Evolutionary conservation across 2,888 invertebrate genomes (phyloP).

Genomic region (Platycheirus rosarum): DNA sequence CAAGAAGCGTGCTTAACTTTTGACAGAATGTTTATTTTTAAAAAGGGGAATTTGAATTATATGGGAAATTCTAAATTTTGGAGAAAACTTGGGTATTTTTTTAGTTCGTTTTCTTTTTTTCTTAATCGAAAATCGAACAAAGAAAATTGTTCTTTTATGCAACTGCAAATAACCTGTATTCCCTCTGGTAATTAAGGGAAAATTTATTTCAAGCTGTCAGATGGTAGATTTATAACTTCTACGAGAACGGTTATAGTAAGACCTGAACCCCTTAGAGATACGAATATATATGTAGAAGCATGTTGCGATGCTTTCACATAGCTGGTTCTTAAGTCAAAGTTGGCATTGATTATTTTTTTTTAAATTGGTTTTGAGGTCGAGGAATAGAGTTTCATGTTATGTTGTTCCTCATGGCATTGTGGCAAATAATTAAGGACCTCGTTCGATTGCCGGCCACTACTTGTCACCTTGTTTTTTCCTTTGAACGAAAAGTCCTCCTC

Average conservation of each 20-base stretch:
- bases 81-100: conserved; percentile 32
- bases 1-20: conserved; percentile 48
- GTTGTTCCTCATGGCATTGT: no score
- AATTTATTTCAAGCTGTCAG: conserved; percentile 67
- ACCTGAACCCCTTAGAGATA: background rate
- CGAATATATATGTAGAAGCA: no score
- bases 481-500: no score
- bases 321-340: no score
- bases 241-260: conserved; percentile 1
- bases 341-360: no score
- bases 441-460: no score
- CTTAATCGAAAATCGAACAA: conserved; percentile 50
- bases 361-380: no score
- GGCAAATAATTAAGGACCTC: no score
- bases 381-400: no score
- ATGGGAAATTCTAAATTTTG: conserved; percentile 27
- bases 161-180: conserved; percentile 59
- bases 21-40: conserved; percentile 35
- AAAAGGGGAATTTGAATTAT: conserved; percentile 53
- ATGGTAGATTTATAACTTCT: conserved; percentile 52
- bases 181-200: conserved; percentile 66
- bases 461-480: no score
- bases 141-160: conserved; percentile 43
- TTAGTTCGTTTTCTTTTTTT: conserved; percentile 22
- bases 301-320: no score